Evolutionary conservation across 35 echinoderm and acorn worm genomes (phyloP).

Genomic region (Anneissia japonica): DNA sequence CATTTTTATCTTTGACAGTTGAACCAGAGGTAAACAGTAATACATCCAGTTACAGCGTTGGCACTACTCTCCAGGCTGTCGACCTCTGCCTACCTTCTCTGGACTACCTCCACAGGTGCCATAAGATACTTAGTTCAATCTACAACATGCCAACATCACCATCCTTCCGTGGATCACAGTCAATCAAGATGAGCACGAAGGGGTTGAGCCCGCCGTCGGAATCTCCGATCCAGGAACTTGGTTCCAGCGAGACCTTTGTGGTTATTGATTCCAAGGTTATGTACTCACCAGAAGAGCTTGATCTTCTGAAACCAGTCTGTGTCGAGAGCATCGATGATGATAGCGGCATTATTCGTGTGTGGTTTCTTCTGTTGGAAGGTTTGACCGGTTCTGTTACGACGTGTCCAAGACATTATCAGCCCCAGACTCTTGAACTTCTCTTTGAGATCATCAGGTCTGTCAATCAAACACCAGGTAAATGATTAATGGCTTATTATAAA

Average conservation of each 20-base stretch:
- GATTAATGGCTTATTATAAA: too few species aligned
- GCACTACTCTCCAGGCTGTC: constrained; percentile 7
- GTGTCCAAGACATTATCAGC: constrained; percentile 77
- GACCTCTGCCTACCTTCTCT: constrained; percentile 96
- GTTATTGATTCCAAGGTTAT: background rate
- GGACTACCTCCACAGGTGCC: constrained; percentile 94
- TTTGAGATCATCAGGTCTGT: constrained; percentile 82
- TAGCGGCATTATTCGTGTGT: constrained; percentile 78
- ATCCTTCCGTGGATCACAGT: constrained; percentile 76
- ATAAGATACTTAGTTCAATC: constrained; percentile 97
- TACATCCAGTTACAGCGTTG: background rate
- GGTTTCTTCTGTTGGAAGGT: constrained; percentile 89
- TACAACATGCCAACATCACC: constrained; percentile 91
- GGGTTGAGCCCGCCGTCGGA: constrained; percentile 22
- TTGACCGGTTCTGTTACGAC: constrained; percentile 74
- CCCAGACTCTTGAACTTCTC: constrained; percentile 80
- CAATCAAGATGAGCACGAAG: constrained; percentile 66
- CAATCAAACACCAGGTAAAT: constrained; percentile 61
- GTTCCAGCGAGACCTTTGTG: background rate
- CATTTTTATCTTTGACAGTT: background rate
- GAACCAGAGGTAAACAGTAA: background rate
- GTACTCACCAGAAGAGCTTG: constrained; percentile 1
- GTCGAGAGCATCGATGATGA: constrained; percentile 90
- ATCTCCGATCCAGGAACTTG: background rate
- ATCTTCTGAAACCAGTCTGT: constrained; percentile 60